A percentile compares a stretch with the other conserved stretches of the same genome.
Evolutionary conservation across 1,140 invertebrate species (phyloP).

Genomic region (Anoplophora glabripennis): DNA sequence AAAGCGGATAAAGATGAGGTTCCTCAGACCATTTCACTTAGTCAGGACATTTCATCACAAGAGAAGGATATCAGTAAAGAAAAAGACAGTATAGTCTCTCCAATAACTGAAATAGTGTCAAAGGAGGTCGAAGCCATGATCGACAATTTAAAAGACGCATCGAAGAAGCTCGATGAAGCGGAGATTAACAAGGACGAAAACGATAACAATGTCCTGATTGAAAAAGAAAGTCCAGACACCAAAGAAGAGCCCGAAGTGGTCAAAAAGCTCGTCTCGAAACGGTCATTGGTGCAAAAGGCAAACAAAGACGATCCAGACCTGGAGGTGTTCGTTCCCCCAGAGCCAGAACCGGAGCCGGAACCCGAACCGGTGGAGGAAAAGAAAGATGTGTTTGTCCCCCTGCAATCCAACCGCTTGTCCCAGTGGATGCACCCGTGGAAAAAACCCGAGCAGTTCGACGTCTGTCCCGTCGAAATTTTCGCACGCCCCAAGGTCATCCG

Average conservation of each 20-base stretch:
- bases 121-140: no score
- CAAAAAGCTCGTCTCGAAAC: constrained; percentile 39
- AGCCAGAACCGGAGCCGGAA: constrained; percentile 33
- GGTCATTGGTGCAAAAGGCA: constrained; percentile 43
- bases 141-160: no score
- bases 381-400: constrained; percentile 40
- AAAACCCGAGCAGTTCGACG: constrained; percentile 45
- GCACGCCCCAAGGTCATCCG: constrained; percentile 45
- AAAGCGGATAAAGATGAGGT: no score
- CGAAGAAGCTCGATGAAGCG: not conserved
- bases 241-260: constrained; percentile 12
- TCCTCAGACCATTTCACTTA: no score
- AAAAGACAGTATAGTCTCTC: no score
- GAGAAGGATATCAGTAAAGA: no score
- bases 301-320: constrained; percentile 44
- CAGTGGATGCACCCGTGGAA: constrained; percentile 44
- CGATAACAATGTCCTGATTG: not conserved
- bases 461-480: constrained; percentile 43
- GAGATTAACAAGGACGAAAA: not conserved
- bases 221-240: constrained; percentile 24
- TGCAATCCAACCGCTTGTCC: constrained; percentile 46
- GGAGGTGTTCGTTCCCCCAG: constrained; percentile 38
- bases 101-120: no score
- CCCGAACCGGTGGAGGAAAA: constrained; percentile 28
- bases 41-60: no score